Percentiles rank a stretch among this genome's conserved stretches.
Conservation (phyloP, 2,888 invertebrate species). For the Heliconius hortense region DNA sequence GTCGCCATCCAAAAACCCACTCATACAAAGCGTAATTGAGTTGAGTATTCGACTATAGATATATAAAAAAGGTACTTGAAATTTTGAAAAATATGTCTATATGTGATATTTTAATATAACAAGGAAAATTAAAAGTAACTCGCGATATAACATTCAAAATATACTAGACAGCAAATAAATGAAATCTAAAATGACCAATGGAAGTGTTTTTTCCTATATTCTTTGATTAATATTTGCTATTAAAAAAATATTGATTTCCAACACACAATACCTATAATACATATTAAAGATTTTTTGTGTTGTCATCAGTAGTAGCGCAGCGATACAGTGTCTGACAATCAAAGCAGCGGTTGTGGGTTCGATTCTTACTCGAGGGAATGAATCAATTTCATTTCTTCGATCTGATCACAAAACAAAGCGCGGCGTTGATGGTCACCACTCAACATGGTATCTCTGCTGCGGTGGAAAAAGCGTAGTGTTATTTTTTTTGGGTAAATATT, state of each 20-base stretch:
- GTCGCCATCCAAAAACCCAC: slow-evolving; percentile 42
- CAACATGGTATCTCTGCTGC: background rate
- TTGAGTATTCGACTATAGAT: slow-evolving; percentile 34
- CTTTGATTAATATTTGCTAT: background rate
- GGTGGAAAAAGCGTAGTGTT: background rate
- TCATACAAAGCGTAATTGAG: slow-evolving; percentile 38
- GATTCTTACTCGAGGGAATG: background rate
- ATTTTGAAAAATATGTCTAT: background rate
- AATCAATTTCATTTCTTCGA: background rate
- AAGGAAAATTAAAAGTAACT: background rate
- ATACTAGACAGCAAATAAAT: background rate
- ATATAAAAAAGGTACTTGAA: slow-evolving; percentile 26
- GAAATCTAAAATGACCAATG: background rate
- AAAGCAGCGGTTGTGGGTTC: background rate
- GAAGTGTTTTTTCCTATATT: background rate
- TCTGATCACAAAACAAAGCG: background rate
- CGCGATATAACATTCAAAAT: background rate
- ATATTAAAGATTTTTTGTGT: too few relatives aligned
- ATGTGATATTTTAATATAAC: background rate
- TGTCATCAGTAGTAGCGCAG: too few relatives aligned
- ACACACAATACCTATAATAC: background rate
- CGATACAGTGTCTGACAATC: background rate
- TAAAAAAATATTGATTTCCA: background rate
- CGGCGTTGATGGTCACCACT: background rate
- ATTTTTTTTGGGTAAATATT: too few relatives aligned